A percentile compares a stretch with the other conserved stretches of the same genome.
phyloP scores from a whole-genome alignment of 1,140 invertebrate genomes.

The Psilanteris sp. region DNA sequence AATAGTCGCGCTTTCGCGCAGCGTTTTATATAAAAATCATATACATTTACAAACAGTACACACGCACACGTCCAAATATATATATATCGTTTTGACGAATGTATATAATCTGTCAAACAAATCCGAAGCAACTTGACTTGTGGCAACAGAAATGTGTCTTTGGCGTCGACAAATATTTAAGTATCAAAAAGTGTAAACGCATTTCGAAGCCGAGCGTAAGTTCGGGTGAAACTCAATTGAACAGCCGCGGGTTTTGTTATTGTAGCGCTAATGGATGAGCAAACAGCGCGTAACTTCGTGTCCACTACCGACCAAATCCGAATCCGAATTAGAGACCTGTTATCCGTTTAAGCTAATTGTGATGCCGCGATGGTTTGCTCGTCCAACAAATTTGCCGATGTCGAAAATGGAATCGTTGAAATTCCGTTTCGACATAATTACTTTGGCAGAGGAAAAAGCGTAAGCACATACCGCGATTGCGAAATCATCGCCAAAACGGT shows the following conservation, averaged over 20 bases:
- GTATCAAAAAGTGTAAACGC: constrained; percentile 53
- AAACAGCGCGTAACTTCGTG: constrained; percentile 57
- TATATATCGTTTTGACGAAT: constrained; percentile 50
- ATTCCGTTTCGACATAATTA: no score
- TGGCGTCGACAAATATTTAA: constrained; percentile 44
- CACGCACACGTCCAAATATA: constrained; percentile 30
- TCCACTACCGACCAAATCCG: constrained; percentile 52
- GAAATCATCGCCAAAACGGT: no score
- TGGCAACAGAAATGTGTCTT: constrained; percentile 57
- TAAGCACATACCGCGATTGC: no score
- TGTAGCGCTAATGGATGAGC: constrained; percentile 67
- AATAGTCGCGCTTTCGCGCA: no score
- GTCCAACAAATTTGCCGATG: constrained; percentile 32
- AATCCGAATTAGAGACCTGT: constrained; percentile 50
- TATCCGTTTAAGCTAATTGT: constrained; percentile 40
- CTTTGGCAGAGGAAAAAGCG: no score
- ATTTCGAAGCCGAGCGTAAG: constrained; percentile 47
- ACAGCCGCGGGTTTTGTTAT: constrained; percentile 57
- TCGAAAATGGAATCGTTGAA: constrained; percentile 11
- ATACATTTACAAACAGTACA: no score
- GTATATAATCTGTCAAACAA: constrained; percentile 53
- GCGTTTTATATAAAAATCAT: no score
- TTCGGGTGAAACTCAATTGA: constrained; percentile 50
- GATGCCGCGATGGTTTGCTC: constrained; percentile 21
- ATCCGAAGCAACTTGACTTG: constrained; percentile 50